Conservation (phyloP, 1,140 invertebrate genomes). For the Ridgeia piscesae region DNA sequence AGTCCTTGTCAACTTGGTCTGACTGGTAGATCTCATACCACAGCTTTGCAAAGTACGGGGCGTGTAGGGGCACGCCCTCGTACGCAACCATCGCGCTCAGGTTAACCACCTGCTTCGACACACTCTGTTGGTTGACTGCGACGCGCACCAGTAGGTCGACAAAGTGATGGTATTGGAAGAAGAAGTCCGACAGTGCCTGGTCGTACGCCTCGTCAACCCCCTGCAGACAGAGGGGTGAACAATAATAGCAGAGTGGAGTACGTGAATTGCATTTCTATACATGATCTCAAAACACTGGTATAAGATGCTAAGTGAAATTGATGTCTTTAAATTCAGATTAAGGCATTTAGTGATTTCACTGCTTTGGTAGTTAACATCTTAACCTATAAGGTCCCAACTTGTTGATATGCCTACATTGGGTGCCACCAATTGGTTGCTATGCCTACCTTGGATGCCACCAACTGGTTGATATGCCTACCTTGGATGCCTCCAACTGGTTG, state of each 20-base stretch:
- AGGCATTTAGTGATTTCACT: too few species aligned
- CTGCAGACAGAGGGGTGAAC: conserved; percentile 40
- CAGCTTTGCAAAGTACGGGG: conserved; percentile 80
- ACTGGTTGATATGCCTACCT: too few species aligned
- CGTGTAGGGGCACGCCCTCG: conserved; percentile 80
- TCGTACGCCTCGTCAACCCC: conserved; percentile 81
- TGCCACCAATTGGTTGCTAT: too few species aligned
- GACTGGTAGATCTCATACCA: conserved; percentile 61
- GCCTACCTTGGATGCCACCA: too few species aligned
- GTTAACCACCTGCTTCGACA: conserved; percentile 76
- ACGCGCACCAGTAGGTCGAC: conserved; percentile 86
- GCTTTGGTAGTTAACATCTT: too few species aligned
- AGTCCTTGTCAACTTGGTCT: conserved; percentile 66
- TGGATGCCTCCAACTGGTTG: too few species aligned
- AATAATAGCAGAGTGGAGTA: not conserved
- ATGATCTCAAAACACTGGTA: not conserved
- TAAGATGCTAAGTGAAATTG: not conserved
- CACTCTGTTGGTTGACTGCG: conserved; percentile 78
- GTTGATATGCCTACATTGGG: too few species aligned
- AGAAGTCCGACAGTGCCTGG: conserved; percentile 74
- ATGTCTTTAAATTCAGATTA: not conserved
- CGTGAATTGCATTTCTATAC: not conserved
- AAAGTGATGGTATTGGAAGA: conserved; percentile 78
- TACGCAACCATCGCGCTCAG: conserved; percentile 75
- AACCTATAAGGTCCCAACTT: too few species aligned